Evolutionary conservation across 2,113 vertebrate genomes (phyloP).

Genomic region (Ariopsis seemanni): DNA sequence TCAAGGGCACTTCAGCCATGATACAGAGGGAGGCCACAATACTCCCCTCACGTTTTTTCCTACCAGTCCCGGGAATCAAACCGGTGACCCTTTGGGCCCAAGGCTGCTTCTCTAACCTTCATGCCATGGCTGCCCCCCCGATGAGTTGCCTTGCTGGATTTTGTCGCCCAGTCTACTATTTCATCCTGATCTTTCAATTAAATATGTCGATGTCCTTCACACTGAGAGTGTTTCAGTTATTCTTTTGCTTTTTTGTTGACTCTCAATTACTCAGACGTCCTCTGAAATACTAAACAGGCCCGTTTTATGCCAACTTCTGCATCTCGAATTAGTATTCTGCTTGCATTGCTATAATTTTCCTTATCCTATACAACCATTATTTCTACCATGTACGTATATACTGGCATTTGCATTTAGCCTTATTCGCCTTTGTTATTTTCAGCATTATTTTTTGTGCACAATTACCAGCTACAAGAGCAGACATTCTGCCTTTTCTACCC

Average conservation of each 20-base stretch:
- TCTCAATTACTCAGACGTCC: not conserved
- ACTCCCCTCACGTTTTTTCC: too few species aligned
- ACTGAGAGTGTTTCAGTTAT: not conserved
- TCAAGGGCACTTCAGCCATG: too few species aligned
- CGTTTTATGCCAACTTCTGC: not conserved
- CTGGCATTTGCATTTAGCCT: not conserved
- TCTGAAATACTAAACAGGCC: not conserved
- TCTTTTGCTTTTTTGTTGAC: not conserved
- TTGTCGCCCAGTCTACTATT: not conserved
- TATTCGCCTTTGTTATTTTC: not conserved
- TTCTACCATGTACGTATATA: not conserved
- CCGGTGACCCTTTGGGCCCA: too few species aligned
- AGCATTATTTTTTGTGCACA: not conserved
- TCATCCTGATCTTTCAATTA: not conserved
- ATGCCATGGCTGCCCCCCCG: too few species aligned
- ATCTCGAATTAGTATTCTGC: not conserved
- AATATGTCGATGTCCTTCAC: not conserved
- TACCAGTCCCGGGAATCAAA: too few species aligned
- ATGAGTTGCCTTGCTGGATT: not conserved
- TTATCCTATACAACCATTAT: not conserved
- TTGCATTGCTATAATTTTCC: not conserved
- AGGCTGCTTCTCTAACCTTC: too few species aligned
- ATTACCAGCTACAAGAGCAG: slow-evolving; percentile 7
- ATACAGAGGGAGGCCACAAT: too few species aligned
- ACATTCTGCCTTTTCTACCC: not conserved